These are phyloP conservation scores for Takifugu bimaculatus DNA, from an alignment of 2,113 vertebrate genomes.

Conservation along the genomic window DNA sequence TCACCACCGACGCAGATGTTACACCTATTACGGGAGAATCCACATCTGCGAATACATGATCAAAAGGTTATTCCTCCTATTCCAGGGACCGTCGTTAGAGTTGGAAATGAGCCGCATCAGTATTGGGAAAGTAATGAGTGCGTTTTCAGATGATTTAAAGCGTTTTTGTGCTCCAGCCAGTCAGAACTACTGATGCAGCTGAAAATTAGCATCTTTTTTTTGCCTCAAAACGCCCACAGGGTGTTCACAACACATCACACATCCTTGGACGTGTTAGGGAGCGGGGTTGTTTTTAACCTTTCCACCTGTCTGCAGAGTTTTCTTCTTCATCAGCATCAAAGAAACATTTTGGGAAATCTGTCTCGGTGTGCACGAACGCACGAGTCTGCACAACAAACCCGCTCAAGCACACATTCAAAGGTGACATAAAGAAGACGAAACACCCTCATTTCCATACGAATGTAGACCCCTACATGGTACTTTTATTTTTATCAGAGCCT, in stretches of 20 bases:
- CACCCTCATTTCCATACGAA: too few species aligned
- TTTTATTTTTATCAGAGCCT: too few species aligned
- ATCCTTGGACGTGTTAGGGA: conserved; percentile 17
- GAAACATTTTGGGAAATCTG: too few species aligned
- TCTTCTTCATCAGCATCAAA: conserved; percentile 10
- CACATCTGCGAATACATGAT: too few species aligned
- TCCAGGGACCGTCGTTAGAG: too few species aligned
- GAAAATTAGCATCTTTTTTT: background rate
- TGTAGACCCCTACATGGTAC: too few species aligned
- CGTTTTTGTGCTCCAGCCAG: background rate
- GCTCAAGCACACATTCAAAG: conserved; percentile 12
- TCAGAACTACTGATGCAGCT: background rate
- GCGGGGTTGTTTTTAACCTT: conserved; percentile 1
- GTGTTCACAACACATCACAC: conserved; percentile 6
- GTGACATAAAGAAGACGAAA: too few species aligned
- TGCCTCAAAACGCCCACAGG: conserved; percentile 7
- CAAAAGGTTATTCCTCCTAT: too few species aligned
- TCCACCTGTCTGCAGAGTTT: conserved; percentile 2
- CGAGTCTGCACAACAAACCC: background rate
- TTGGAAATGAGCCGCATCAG: too few species aligned
- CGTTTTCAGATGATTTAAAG: background rate
- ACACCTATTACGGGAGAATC: too few species aligned
- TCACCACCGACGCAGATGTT: background rate
- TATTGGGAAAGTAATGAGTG: too few species aligned
- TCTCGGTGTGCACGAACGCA: background rate